Evolutionary conservation across 2,888 invertebrate species (phyloP).

Genomic region (Nasonia oneida): DNA sequence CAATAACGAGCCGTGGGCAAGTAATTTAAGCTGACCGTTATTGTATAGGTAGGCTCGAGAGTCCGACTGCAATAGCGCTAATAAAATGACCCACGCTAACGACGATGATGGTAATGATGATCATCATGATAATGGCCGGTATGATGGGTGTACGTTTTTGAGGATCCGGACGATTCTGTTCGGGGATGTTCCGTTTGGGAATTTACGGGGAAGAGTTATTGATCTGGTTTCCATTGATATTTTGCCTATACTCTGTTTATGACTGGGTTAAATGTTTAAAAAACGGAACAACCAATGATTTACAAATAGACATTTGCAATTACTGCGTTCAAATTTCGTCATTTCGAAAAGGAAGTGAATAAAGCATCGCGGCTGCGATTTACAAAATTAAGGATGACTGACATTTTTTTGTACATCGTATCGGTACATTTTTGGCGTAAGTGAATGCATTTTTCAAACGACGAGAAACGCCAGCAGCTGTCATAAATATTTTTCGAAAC

Average conservation of each 20-base stretch:
- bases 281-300: too few species aligned
- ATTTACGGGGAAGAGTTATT: neutral
- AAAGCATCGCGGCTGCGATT: too few species aligned
- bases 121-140: neutral
- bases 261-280: neutral
- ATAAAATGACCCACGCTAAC: conserved; percentile 10
- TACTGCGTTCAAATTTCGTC: too few species aligned
- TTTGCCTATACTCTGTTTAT: neutral
- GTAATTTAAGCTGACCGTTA: conserved; percentile 43
- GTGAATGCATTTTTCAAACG: too few species aligned
- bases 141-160: neutral
- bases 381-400: too few species aligned
- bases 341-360: too few species aligned
- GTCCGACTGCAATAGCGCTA: neutral
- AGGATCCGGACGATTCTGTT: neutral
- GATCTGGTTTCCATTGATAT: neutral
- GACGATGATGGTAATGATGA: neutral
- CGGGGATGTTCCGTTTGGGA: neutral
- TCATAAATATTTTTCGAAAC: too few species aligned
- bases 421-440: too few species aligned
- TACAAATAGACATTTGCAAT: too few species aligned
- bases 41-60: neutral
- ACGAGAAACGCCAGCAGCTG: too few species aligned
- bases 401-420: too few species aligned
- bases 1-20: conserved; percentile 19